These are phyloP conservation scores for Polymixis flavicincta DNA, from an alignment of 2,888 invertebrate species.

Conservation along the genomic window DNA sequence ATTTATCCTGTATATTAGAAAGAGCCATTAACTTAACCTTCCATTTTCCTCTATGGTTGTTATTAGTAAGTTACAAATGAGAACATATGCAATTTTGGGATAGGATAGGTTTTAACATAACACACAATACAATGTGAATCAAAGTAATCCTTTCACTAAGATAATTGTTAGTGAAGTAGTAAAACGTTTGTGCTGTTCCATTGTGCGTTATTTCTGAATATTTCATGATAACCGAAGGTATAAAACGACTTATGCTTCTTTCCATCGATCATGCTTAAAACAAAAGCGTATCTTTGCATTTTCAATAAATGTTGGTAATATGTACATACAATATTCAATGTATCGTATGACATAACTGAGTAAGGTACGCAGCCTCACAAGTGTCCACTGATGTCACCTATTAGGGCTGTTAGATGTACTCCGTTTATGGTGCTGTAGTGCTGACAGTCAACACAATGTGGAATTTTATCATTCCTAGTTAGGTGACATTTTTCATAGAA, in stretches of 20 bases:
- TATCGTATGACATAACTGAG: conserved; percentile 41
- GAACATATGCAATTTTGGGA: conserved; percentile 7
- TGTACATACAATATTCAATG: conserved; percentile 33
- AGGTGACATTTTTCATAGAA: conserved; percentile 50
- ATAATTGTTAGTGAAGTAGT: conserved; percentile 1
- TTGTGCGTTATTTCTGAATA: conserved; percentile 5
- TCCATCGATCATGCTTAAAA: conserved; percentile 10
- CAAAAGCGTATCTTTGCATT: conserved; percentile 42
- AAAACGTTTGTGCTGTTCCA: neutral
- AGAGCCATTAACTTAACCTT: conserved; percentile 3
- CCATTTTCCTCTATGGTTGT: conserved; percentile 1
- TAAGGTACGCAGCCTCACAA: conserved; percentile 47
- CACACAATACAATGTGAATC: conserved; percentile 7
- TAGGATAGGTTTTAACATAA: conserved; percentile 11
- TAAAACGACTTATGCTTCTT: neutral
- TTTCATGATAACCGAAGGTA: neutral
- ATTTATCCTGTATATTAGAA: conserved; percentile 1
- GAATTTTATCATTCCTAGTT: conserved; percentile 54
- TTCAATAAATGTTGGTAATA: conserved; percentile 27
- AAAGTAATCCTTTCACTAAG: conserved; percentile 7
- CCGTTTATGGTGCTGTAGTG: conserved; percentile 60
- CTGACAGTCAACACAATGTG: conserved; percentile 40
- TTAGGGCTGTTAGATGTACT: conserved; percentile 63
- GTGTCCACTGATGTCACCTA: conserved; percentile 65
- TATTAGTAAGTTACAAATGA: neutral